Evolutionary conservation across 2,113 vertebrate species (phyloP).

Genomic region (Amblyornis subalaris): DNA sequence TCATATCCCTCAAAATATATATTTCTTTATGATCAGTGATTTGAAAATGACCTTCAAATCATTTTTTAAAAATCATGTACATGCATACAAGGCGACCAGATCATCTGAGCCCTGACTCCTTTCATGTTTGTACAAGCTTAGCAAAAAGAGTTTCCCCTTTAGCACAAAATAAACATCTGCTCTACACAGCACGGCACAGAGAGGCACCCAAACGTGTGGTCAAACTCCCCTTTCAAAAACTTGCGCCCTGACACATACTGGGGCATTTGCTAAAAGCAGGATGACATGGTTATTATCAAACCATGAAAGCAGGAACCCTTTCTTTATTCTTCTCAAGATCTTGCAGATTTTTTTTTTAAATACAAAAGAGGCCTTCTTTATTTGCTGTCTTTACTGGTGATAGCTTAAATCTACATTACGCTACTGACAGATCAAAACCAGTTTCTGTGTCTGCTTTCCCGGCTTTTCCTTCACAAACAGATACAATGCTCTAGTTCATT

Average conservation of each 20-base stretch:
- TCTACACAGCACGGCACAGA: slow-evolving; percentile 81
- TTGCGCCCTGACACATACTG: slow-evolving; percentile 80
- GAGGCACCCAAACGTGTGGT: slow-evolving; percentile 81
- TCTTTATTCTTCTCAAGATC: slow-evolving; percentile 82
- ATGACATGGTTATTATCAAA: slow-evolving; percentile 85
- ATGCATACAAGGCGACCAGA: slow-evolving; percentile 81
- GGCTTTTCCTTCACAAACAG: slow-evolving; percentile 73
- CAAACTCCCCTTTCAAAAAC: slow-evolving; percentile 85
- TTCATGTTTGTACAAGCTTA: slow-evolving; percentile 84
- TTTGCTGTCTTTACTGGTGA: slow-evolving; percentile 79
- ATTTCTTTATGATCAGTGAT: slow-evolving; percentile 70
- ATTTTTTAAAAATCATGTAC: slow-evolving; percentile 72
- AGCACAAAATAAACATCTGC: slow-evolving; percentile 90
- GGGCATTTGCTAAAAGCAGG: slow-evolving; percentile 84
- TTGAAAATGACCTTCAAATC: slow-evolving; percentile 75
- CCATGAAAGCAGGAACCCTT: slow-evolving; percentile 79
- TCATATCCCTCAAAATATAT: slow-evolving; percentile 67
- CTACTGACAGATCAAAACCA: slow-evolving; percentile 84
- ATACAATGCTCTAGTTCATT: slow-evolving; percentile 81
- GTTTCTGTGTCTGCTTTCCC: slow-evolving; percentile 76
- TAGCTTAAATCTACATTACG: slow-evolving; percentile 84
- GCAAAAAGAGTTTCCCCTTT: slow-evolving; percentile 84
- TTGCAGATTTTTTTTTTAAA: slow-evolving; percentile 76
- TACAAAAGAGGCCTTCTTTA: slow-evolving; percentile 81
- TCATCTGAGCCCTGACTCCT: slow-evolving; percentile 84